These are phyloP conservation scores for Porites divaricata DNA, from an alignment of 92 coral and sea anemone genomes.

Conservation along the genomic window DNA sequence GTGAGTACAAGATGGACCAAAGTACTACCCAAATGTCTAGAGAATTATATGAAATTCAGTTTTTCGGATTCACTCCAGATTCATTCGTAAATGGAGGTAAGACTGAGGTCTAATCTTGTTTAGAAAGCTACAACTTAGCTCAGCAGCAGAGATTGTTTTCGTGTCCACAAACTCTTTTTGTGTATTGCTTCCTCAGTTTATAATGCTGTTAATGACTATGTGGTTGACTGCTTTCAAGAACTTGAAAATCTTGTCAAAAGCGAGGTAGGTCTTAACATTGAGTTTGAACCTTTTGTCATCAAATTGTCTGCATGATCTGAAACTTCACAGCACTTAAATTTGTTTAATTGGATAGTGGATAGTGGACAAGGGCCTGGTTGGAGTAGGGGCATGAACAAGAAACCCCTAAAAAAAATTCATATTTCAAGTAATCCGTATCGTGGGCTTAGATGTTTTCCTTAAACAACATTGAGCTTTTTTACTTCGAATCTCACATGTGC, in stretches of 20 bases:
- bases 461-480: too few relatives aligned
- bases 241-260: slow-evolving; percentile 75
- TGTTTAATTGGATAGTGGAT: too few relatives aligned
- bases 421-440: too few relatives aligned
- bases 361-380: too few relatives aligned
- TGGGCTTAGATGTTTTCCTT: too few relatives aligned
- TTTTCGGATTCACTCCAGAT: slow-evolving; percentile 97
- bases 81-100: slow-evolving; percentile 97
- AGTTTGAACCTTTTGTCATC: not conserved
- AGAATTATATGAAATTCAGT: slow-evolving; percentile 84
- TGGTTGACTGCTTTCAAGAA: slow-evolving; percentile 88
- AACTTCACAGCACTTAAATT: too few relatives aligned
- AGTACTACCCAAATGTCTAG: slow-evolving; percentile 17
- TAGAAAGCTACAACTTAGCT: not conserved
- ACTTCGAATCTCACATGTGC: too few relatives aligned
- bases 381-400: too few relatives aligned
- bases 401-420: too few relatives aligned
- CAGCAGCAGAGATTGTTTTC: not conserved
- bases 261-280: slow-evolving; percentile 58
- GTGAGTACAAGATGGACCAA: slow-evolving; percentile 49
- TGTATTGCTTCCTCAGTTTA: slow-evolving; percentile 61
- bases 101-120: not conserved
- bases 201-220: slow-evolving; percentile 94
- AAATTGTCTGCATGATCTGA: too few relatives aligned
- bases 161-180: not conserved